Evolutionary conservation across 2,888 invertebrate genomes (phyloP).

Genomic region (Leptinotarsa juncta): DNA sequence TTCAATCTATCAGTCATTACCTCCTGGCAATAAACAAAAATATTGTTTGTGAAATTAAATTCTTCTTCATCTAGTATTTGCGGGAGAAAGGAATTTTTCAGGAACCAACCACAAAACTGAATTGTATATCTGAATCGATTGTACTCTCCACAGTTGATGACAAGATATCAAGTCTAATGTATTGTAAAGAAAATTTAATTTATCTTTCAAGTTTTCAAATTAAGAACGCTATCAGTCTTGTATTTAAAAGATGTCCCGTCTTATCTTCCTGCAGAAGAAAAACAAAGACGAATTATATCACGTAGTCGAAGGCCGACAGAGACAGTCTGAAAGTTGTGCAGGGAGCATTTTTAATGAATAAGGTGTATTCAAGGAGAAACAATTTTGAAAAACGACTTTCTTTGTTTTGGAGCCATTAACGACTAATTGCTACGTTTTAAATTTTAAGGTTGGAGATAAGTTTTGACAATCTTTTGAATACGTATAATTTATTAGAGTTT

Average conservation of each 20-base stretch:
- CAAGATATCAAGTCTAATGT: slow-evolving; percentile 25
- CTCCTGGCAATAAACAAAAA: too few relatives aligned
- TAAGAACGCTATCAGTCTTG: slow-evolving; percentile 63
- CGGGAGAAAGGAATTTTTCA: neutral
- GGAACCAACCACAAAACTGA: neutral
- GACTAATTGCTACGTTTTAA: slow-evolving; percentile 66
- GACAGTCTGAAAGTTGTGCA: slow-evolving; percentile 44
- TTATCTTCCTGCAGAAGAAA: slow-evolving; percentile 46
- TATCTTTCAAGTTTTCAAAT: slow-evolving; percentile 62
- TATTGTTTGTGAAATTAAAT: too few relatives aligned
- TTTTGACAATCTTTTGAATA: slow-evolving; percentile 65
- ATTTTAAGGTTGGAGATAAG: slow-evolving; percentile 62
- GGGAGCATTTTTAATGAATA: slow-evolving; percentile 57
- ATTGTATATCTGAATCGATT: neutral
- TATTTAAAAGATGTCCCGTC: slow-evolving; percentile 61
- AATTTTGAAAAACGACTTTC: slow-evolving; percentile 67
- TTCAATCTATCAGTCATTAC: too few relatives aligned
- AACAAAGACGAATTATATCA: slow-evolving; percentile 44
- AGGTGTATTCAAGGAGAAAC: slow-evolving; percentile 64
- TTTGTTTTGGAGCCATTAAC: slow-evolving; percentile 65
- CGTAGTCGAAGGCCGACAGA: slow-evolving; percentile 30
- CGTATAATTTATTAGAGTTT: slow-evolving; percentile 59
- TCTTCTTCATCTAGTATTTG: too few relatives aligned
- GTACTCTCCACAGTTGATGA: neutral
- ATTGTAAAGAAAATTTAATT: slow-evolving; percentile 59